phyloP scores from a whole-genome alignment of 2,113 vertebrate genomes.

The Pontoporia blainvillei region DNA sequence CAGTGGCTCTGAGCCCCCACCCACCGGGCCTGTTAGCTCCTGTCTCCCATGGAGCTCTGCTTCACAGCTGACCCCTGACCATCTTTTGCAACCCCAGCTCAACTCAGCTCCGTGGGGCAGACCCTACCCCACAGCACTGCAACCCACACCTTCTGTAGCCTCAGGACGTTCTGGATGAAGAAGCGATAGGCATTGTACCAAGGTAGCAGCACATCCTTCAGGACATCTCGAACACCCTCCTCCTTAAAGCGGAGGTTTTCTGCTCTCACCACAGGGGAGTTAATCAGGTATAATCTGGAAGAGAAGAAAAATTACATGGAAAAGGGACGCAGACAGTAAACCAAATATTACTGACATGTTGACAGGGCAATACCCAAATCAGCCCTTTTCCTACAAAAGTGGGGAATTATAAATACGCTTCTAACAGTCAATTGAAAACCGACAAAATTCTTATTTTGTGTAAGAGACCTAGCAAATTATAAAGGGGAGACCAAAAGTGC shows the following conservation, averaged over 20 bases:
- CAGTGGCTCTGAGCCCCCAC: not conserved
- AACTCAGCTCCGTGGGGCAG: not conserved
- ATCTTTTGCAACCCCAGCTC: not conserved
- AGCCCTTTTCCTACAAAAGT: not conserved
- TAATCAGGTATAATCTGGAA: slow-evolving; percentile 94
- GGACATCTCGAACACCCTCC: slow-evolving; percentile 93
- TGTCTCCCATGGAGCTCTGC: not conserved
- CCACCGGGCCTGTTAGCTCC: not conserved
- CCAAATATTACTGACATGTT: not conserved
- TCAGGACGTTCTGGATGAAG: slow-evolving; percentile 92
- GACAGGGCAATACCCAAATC: not conserved
- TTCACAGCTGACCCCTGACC: not conserved
- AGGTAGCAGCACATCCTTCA: slow-evolving; percentile 98
- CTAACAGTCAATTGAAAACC: not conserved
- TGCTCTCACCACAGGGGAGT: slow-evolving; percentile 96
- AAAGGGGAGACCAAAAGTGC: not conserved
- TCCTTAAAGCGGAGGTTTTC: slow-evolving; percentile 98
- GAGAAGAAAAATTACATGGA: not conserved
- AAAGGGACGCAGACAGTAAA: not conserved
- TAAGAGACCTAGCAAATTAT: not conserved
- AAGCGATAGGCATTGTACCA: slow-evolving; percentile 99
- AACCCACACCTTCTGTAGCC: slow-evolving; percentile 89
- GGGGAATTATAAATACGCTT: not conserved
- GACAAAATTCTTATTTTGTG: not conserved
- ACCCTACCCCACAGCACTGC: not conserved